Evolutionary conservation across 2,113 vertebrate species (phyloP).

Genomic region (Stigmatopora nigra): DNA sequence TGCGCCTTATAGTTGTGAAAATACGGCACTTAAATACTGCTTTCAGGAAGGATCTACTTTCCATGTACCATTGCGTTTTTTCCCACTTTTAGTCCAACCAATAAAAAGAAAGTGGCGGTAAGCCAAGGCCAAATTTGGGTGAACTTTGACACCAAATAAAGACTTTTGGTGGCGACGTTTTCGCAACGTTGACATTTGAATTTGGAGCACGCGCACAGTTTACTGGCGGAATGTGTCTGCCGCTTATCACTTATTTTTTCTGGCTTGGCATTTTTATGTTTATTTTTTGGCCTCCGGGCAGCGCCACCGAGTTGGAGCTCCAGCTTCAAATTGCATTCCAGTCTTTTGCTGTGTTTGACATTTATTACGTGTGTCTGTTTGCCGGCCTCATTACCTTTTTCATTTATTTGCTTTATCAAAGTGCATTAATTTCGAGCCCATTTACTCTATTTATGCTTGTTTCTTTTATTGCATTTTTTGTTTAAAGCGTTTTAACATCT

Average conservation of each 20-base stretch:
- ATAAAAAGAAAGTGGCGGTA: background rate
- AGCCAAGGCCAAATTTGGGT: background rate
- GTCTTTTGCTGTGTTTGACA: conserved; percentile 1
- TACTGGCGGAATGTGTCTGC: background rate
- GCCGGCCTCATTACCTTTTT: background rate
- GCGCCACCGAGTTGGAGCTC: background rate
- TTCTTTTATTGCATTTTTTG: background rate
- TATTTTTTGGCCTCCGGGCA: background rate
- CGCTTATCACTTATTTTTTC: background rate
- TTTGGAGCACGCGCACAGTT: background rate
- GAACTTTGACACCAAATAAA: background rate
- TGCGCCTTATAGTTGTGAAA: too few relatives aligned
- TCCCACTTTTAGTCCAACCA: background rate
- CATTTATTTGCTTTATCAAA: conserved; percentile 2
- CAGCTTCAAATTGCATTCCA: background rate
- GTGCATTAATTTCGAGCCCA: background rate
- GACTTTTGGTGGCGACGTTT: background rate
- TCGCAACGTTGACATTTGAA: background rate
- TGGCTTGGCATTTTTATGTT: conserved; percentile 1
- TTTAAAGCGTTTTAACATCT: background rate
- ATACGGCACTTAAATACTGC: background rate
- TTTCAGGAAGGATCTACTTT: background rate
- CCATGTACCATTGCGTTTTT: background rate
- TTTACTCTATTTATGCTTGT: background rate
- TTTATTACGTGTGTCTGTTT: conserved; percentile 3